Conservation (phyloP, 2,797 vertebrate genomes). For the Chelonia mydas region DNA sequence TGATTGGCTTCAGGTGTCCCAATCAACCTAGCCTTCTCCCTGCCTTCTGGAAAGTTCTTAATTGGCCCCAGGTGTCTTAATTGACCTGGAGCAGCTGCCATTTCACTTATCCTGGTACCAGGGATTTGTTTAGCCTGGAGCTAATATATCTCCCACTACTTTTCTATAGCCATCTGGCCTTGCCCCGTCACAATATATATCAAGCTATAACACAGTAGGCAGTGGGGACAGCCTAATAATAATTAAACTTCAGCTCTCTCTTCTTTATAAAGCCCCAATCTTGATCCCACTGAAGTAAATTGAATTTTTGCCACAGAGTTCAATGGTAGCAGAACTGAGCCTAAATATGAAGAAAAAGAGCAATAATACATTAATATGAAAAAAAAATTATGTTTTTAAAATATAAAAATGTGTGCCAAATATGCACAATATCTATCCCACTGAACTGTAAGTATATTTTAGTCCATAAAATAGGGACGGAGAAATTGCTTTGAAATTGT, state of each 20-base stretch:
- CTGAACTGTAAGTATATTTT: neutral
- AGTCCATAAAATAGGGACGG: neutral
- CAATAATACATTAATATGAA: neutral
- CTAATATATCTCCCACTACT: too few relatives aligned
- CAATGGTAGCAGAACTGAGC: too few relatives aligned
- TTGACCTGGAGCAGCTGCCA: too few relatives aligned
- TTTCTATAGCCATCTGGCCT: too few relatives aligned
- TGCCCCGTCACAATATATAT: neutral
- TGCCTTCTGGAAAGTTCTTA: too few relatives aligned
- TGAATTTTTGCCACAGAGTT: too few relatives aligned
- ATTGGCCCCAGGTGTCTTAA: too few relatives aligned
- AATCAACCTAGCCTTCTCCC: too few relatives aligned
- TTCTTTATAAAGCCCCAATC: neutral
- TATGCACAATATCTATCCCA: neutral
- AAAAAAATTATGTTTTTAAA: neutral
- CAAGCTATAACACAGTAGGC: slow-evolving; percentile 9
- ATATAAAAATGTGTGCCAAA: neutral
- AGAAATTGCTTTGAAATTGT: neutral
- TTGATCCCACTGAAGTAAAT: neutral
- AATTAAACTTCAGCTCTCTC: slow-evolving; percentile 14
- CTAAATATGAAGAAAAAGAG: neutral
- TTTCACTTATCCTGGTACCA: too few relatives aligned
- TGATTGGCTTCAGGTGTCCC: too few relatives aligned
- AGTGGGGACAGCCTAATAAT: neutral
- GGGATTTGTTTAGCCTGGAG: too few relatives aligned